phyloP scores from a whole-genome alignment of 1,140 invertebrate species.

The Geopemphigus sp. region DNA sequence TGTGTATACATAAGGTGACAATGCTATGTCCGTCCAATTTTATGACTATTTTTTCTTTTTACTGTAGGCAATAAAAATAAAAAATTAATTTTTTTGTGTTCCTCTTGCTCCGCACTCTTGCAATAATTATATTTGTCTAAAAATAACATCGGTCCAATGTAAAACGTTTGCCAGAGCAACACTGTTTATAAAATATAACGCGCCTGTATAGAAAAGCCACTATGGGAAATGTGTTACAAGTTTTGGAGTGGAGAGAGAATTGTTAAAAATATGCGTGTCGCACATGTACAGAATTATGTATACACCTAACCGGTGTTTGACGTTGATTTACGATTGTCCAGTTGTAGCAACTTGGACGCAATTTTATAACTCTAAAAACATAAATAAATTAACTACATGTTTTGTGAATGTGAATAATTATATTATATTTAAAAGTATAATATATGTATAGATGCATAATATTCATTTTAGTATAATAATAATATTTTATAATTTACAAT shows the following conservation, averaged over 20 bases:
- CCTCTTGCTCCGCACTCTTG: background rate
- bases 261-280: background rate
- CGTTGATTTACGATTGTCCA: constrained; percentile 3
- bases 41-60: constrained; percentile 38
- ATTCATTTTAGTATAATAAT: background rate
- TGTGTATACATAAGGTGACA: constrained; percentile 15
- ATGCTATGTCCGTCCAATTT: constrained; percentile 43
- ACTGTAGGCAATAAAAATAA: constrained; percentile 32
- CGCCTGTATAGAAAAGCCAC: background rate
- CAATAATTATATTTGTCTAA: constrained; percentile 16
- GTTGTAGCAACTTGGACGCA: background rate
- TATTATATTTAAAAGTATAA: too few species aligned
- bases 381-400: background rate
- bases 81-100: constrained; percentile 25
- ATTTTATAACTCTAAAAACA: background rate
- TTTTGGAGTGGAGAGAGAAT: background rate
- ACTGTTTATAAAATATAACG: background rate
- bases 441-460: constrained; percentile 1
- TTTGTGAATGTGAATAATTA: background rate
- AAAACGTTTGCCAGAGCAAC: constrained; percentile 15
- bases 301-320: background rate
- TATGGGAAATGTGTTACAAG: background rate
- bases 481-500: background rate
- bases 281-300: background rate
- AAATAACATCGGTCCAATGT: background rate